These are phyloP conservation scores for Coendou prehensilis DNA, from an alignment of 2,797 vertebrate species.

Conservation along the genomic window DNA sequence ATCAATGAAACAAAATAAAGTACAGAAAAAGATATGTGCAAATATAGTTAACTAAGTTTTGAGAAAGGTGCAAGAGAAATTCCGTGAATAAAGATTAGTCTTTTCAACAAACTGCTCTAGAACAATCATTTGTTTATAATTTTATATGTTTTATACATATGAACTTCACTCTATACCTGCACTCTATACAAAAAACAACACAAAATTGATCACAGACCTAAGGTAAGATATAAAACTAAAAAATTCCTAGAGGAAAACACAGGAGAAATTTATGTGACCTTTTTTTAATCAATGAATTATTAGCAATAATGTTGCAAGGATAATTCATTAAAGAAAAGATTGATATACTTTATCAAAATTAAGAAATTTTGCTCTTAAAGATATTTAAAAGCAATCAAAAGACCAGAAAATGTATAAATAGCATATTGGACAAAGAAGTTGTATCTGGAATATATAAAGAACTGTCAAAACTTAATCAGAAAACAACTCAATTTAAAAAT, in stretches of 20 bases:
- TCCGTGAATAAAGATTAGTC: background rate
- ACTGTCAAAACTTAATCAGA: background rate
- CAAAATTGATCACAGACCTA: conserved; percentile 14
- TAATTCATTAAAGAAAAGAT: background rate
- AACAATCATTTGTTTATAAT: background rate
- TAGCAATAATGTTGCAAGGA: conserved; percentile 1
- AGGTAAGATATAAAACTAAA: background rate
- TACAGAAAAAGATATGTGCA: background rate
- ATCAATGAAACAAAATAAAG: background rate
- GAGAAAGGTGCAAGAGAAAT: background rate
- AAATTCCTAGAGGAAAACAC: conserved; percentile 13
- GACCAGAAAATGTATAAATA: conserved; percentile 11
- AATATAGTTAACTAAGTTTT: background rate
- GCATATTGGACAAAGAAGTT: conserved; percentile 1
- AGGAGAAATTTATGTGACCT: background rate
- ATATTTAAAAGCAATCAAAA: background rate
- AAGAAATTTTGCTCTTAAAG: background rate
- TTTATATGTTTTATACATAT: background rate
- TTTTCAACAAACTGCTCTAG: background rate
- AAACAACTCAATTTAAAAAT: conserved; percentile 26
- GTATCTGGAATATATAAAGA: background rate
- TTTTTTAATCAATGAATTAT: background rate
- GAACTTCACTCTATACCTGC: background rate
- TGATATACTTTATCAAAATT: conserved; percentile 25
- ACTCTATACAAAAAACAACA: background rate